Conservation (phyloP, 1,140 invertebrate genomes). For the Bombus breviceps region DNA sequence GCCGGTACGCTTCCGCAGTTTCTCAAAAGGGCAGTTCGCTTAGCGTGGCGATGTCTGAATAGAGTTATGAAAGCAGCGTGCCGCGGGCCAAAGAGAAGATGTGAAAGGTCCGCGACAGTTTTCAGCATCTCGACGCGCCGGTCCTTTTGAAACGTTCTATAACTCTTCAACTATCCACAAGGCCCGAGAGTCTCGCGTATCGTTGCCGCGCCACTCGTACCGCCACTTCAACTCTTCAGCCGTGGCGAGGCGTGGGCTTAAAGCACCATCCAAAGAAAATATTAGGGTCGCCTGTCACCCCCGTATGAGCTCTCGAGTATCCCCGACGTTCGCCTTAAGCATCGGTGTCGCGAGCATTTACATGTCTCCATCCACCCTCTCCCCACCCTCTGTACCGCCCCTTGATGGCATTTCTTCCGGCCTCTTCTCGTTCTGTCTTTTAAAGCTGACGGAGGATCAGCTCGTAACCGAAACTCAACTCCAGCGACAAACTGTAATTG, state of each 20-base stretch:
- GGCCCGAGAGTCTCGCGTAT: conserved; percentile 1
- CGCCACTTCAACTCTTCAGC: conserved; percentile 42
- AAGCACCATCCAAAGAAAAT: conserved; percentile 63
- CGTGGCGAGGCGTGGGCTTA: conserved; percentile 45
- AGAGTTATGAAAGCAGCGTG: conserved; percentile 8
- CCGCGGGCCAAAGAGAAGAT: no score
- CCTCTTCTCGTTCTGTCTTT: conserved; percentile 21
- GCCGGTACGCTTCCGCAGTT: no score
- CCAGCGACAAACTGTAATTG: conserved; percentile 24
- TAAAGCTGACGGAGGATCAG: conserved; percentile 44
- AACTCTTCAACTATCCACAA: conserved; percentile 1
- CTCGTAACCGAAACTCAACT: background rate
- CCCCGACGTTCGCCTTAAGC: conserved; percentile 46
- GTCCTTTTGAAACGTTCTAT: conserved; percentile 26
- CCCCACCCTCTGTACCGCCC: no score
- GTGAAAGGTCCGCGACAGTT: no score
- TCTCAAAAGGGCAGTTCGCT: background rate
- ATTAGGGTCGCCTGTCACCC: conserved; percentile 67
- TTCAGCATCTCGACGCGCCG: background rate
- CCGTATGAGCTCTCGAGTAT: conserved; percentile 45
- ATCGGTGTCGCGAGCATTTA: conserved; percentile 48
- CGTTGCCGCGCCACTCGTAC: conserved; percentile 1
- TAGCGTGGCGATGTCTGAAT: background rate
- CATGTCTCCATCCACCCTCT: background rate
- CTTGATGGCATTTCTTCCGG: no score